Base-by-base conservation (phyloP, 2,888 invertebrate genomes). In the Lissocephala sabroskyi region DNA sequence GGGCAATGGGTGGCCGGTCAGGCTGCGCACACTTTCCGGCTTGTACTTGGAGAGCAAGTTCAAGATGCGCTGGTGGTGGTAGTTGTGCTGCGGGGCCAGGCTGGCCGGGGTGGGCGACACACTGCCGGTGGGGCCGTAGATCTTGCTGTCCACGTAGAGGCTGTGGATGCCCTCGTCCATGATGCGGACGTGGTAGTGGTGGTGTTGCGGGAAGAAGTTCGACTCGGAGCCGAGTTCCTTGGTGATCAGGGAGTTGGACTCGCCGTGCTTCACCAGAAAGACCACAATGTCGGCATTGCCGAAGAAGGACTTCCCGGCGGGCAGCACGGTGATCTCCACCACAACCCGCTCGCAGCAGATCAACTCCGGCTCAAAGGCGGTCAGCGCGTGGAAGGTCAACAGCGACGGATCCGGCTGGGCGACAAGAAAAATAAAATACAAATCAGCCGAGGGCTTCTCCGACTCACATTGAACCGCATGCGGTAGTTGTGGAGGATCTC, bases 171-270 rank as follows among this genome's bases (percentile, higher is more conserved):
- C 73, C 37, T 67, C 73, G 37, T 49, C 43, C 50, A 71, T 11
- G 39, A 67, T 53, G 47, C 57, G 51, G 3, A 45, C 13, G 4
- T 67, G 66, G 36, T 71, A 71, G 16, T 55, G 67, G 41, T 71
- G 67, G 13, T 59, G 52, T 17, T 14, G 49, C 0, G 71, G 71
- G 11, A 67, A 71, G 51, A 71, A 59, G 16, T 56, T 62, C 13
- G 67, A 26, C 17, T 67, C 61, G n/a, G 41, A 52, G 41, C 66
- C 67, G 49, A 67, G 11, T 18, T 67, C 65, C 26, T 67, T 71
- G 19, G 57, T 71, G 41, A 71, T 51, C 30, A 67, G 33, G 1
- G 36, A 52, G 36, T 67, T 67, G 1, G 32, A 13, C 2, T 55
- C 44, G 1, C 54, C 48, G 4, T 50, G 46, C 19, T 71, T 71